A percentile compares a stretch with the other conserved stretches of the same genome.
These are phyloP conservation scores for Morpho deidamia DNA, from an alignment of 2,888 invertebrate genomes.

Conservation along the genomic window DNA sequence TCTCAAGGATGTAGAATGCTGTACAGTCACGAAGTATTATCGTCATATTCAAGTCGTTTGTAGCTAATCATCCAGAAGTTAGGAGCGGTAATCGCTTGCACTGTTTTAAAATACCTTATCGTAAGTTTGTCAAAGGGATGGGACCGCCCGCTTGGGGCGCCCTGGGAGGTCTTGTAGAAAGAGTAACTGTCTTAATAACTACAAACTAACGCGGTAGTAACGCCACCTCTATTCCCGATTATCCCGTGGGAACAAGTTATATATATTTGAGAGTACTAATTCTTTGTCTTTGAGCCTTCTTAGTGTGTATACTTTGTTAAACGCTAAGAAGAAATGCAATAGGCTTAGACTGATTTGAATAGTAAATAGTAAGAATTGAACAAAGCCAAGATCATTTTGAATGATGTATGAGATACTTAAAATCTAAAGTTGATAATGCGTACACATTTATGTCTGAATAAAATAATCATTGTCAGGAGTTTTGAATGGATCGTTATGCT, in stretches of 20 bases:
- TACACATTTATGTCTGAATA: constrained; percentile 43
- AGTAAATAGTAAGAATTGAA: constrained; percentile 3
- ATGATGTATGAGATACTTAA: constrained; percentile 10
- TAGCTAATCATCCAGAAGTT: constrained; percentile 11
- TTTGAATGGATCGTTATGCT: constrained; percentile 59
- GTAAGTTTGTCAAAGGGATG: constrained; percentile 48
- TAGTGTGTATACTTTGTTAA: neutral
- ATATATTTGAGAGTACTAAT: constrained; percentile 23
- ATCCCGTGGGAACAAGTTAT: constrained; percentile 29
- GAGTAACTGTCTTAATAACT: constrained; percentile 54
- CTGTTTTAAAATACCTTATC: constrained; percentile 15
- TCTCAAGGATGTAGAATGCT: constrained; percentile 12
- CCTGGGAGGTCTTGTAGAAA: constrained; percentile 62
- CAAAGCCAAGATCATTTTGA: neutral
- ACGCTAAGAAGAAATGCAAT: neutral
- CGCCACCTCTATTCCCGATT: constrained; percentile 13
- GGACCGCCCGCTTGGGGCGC: constrained; percentile 40
- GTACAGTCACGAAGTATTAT: constrained; percentile 7
- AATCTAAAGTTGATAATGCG: constrained; percentile 15
- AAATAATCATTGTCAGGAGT: constrained; percentile 47
- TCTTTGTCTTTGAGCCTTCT: constrained; percentile 27
- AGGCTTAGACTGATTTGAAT: neutral
- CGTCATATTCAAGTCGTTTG: constrained; percentile 38
- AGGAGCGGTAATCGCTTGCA: constrained; percentile 16
- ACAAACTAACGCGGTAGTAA: constrained; percentile 33